These are phyloP conservation scores for Phodopus roborovskii DNA, from an alignment of 2,113 vertebrate genomes.

Conservation along the genomic window DNA sequence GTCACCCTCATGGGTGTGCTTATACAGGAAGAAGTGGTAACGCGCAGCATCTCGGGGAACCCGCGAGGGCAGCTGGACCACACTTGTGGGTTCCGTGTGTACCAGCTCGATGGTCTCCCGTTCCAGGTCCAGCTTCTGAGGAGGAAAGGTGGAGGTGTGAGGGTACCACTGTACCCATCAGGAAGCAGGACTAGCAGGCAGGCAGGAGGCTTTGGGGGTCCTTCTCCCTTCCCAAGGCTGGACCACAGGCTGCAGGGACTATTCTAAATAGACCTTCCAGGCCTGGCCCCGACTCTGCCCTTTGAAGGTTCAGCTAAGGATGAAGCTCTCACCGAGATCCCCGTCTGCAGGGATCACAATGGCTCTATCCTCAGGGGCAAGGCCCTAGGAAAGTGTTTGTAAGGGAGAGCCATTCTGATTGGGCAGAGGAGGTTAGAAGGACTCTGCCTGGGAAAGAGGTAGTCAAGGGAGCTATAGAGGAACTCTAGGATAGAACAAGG, in stretches of 20 bases:
- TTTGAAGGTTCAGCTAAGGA: background rate
- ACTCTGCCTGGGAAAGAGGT: background rate
- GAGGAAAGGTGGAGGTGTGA: background rate
- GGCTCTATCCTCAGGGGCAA: background rate
- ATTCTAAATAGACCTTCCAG: background rate
- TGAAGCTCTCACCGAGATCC: background rate
- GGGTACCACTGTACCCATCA: background rate
- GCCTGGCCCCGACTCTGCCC: background rate
- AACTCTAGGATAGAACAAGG: background rate
- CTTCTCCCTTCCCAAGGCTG: background rate
- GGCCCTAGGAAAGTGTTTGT: background rate
- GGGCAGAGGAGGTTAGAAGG: background rate
- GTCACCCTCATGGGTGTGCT: conserved; percentile 95
- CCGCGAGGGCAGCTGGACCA: conserved; percentile 92
- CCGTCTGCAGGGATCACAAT: background rate
- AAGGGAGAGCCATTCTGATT: background rate
- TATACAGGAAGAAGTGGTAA: conserved; percentile 98
- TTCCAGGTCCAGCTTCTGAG: conserved; percentile 94
- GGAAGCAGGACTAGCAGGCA: background rate
- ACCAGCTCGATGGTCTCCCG: conserved; percentile 96
- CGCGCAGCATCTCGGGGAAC: conserved; percentile 95
- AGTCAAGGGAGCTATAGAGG: background rate
- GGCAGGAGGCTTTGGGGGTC: background rate
- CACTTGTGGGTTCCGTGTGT: conserved; percentile 94
- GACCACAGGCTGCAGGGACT: background rate